These are phyloP conservation scores for Heloderma charlesbogerti DNA, from an alignment of 2,113 vertebrate genomes.

Conservation along the genomic window DNA sequence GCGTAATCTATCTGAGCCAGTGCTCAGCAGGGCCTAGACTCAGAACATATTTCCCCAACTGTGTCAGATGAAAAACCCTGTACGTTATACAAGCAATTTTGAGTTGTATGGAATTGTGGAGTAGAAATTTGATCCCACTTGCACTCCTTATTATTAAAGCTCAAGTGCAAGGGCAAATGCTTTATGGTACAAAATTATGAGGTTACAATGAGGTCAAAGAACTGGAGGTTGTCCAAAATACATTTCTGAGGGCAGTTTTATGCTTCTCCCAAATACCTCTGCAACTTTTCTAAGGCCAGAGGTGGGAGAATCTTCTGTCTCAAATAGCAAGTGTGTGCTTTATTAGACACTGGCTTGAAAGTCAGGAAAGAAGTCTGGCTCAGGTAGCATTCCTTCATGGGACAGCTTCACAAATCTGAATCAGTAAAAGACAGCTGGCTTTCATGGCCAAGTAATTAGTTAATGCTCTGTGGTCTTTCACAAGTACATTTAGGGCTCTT, in stretches of 20 bases:
- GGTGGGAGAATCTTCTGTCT: neutral
- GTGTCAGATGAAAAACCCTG: neutral
- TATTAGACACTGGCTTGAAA: neutral
- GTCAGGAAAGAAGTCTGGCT: neutral
- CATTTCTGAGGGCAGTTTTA: conserved; percentile 11
- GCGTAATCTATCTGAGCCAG: neutral
- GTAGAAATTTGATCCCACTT: conserved; percentile 3
- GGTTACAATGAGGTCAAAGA: neutral
- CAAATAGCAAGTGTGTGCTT: neutral
- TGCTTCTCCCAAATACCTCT: neutral
- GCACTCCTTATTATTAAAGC: neutral
- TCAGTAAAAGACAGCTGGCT: neutral
- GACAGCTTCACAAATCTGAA: neutral
- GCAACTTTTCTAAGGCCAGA: neutral
- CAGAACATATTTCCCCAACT: neutral
- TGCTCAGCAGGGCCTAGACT: neutral
- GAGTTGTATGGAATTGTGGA: neutral
- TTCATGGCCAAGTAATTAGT: neutral
- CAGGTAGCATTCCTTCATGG: neutral
- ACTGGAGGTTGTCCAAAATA: conserved; percentile 22
- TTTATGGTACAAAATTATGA: conserved; percentile 14
- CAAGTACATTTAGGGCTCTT: neutral
- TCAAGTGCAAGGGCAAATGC: conserved; percentile 18
- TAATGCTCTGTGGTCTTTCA: neutral
- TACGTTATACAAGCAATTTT: neutral